Base-by-base conservation (phyloP, 2,113 vertebrate genomes). In the Cynopterus brachyotis region DNA sequence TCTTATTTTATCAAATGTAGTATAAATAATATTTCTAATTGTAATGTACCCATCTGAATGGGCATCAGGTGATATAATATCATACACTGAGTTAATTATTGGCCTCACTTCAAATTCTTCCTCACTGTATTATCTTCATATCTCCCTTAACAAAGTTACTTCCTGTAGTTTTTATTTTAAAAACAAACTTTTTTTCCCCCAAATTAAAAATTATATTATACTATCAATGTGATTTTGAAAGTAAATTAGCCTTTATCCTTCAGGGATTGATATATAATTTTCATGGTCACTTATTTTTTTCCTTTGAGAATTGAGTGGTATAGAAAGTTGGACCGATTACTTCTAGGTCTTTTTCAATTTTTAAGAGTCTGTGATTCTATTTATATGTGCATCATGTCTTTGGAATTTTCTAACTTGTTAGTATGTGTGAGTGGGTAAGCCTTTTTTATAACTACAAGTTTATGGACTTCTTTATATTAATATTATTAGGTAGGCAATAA, bases 1-100 rank as follows among this genome's bases (percentile, higher is more conserved):
- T 81, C 28, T 76, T 89, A 62, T 69, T 86, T 93, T 60, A 37
- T 76, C 57, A 92, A 86, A 86, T 94, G 22, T 50, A 78, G 32
- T 30, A 17, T 86, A 72, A 92, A n/a, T 78, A 81, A 5, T 30
- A 75, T 76, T 45, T 4, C 13, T 60, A 47, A 42, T 72, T 89
- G 6, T 94, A 64, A 28, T 12, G 9, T 80, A 47, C 8, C 20
- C 24, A 5, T 13, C 4, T 67, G 64, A 94, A 66, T 70, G 40
- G 90, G 37, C 57, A 28, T 30, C 12, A 50, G 45, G 5, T 57
- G 47, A 55, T 59, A 4, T 42, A 24, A 42, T 47, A 3, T 28
- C 16, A 9, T 60, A 78, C 3, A 42, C 28, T 37, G 37, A 79
- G 16, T 62, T 94, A 75, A 50, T 62, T 37, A 9, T 47, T 62